Base-by-base conservation (phyloP, 2,888 invertebrate species). In the Nudaria mundana region DNA sequence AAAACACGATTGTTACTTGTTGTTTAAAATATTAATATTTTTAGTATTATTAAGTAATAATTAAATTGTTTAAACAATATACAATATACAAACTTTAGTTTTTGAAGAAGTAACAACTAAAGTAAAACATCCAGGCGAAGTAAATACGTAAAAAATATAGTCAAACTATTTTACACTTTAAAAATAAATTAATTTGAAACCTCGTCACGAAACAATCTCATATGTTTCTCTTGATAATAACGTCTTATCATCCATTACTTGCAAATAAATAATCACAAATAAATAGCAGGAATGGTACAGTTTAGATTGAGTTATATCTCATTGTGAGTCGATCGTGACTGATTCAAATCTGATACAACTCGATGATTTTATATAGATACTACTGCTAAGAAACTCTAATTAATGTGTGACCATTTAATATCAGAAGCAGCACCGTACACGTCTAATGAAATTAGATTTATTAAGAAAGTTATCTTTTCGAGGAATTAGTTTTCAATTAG, bases 231-330 rank as follows among this genome's bases (percentile, higher is more conserved):
- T 28, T 35, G 31, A 42, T 37, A n/a, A 59, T 59, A 45, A 43
- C 52, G 45, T 52, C 44, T 47, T 49, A 52, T 48, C 47, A 44
- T 45, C 29, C 14, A 37, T 42, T 44, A 41, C 46, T 37, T 26
- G 53, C 49, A 62, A 53, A 62, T 51, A 52, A 52, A 62, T 56
- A 53, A 56, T 53, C 53, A 56, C 56, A 61, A 76, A 78, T 75
- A 76, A 71, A 74, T 63, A 76, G 76, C 67, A 68, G 59, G 59
- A 68, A 60, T 56, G 44, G 53, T 60, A 63, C 67, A 64, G 70
- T 70, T 56, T 64, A 70, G 73, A 82, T 83, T 77, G 74, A 83
- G 82, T 75, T 79, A 80, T 81, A 74, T 63, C 63, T 76, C 79
- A 73, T 60, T 67, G 65, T 60, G 49, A 47, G 48, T 61, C 44